These are phyloP conservation scores for Anneissia japonica DNA, from an alignment of 35 echinoderm and acorn worm species.

Conservation along the genomic window DNA sequence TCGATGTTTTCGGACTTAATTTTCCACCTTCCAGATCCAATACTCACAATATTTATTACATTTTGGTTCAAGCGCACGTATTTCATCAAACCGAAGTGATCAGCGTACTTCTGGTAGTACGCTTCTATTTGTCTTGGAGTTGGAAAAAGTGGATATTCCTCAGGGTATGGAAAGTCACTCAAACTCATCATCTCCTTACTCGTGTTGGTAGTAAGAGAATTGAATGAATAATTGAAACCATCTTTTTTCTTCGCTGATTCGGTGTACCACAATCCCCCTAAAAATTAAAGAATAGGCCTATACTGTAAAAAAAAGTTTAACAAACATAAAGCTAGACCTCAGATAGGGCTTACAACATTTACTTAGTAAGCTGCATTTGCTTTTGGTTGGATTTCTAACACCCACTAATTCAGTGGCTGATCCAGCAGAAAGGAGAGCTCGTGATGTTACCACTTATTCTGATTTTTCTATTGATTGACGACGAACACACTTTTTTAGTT, in stretches of 20 bases:
- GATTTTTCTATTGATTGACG: too few species aligned
- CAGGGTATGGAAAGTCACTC: conserved; percentile 16
- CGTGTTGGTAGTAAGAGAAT: neutral
- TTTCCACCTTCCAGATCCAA: neutral
- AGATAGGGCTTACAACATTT: too few species aligned
- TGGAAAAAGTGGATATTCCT: neutral
- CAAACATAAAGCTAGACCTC: too few species aligned
- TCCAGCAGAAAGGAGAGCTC: too few species aligned
- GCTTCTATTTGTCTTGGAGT: neutral
- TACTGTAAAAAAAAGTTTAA: too few species aligned
- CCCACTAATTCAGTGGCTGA: too few species aligned
- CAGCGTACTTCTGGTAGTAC: neutral
- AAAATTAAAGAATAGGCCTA: too few species aligned
- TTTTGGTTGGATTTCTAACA: too few species aligned
- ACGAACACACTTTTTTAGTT: too few species aligned
- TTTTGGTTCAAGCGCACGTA: neutral
- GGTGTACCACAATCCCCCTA: neutral
- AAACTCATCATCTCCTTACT: conserved; percentile 24
- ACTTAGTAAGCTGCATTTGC: too few species aligned
- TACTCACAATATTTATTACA: neutral
- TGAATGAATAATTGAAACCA: neutral
- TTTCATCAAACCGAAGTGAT: neutral
- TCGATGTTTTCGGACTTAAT: neutral
- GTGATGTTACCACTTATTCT: too few species aligned
- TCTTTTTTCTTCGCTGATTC: neutral